These are phyloP conservation scores for Pteromalus puparum DNA, from an alignment of 1,140 invertebrate species.

Conservation along the genomic window DNA sequence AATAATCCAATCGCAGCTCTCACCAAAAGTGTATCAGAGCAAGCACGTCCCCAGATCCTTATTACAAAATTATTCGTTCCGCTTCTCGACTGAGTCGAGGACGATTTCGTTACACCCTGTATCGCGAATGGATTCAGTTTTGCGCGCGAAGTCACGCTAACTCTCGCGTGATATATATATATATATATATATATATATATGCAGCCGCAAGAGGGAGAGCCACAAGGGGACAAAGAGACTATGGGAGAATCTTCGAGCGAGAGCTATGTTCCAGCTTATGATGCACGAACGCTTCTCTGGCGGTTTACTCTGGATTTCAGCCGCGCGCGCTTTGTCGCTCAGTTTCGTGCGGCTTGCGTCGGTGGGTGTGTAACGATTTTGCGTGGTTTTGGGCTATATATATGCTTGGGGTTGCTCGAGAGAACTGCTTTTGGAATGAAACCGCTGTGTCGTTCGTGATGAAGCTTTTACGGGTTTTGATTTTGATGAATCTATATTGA, in stretches of 20 bases:
- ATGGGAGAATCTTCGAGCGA: background rate
- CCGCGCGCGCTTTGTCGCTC: background rate
- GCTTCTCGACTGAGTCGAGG: background rate
- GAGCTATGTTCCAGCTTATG: too few species aligned
- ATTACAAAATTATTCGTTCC: background rate
- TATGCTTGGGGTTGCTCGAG: background rate
- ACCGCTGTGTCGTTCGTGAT: background rate
- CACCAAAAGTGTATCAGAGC: too few species aligned
- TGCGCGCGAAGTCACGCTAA: background rate
- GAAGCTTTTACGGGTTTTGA: too few species aligned
- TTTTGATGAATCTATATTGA: too few species aligned
- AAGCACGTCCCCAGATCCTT: background rate
- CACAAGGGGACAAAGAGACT: slow-evolving; percentile 17
- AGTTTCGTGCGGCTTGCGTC: background rate
- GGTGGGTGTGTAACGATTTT: background rate
- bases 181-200: background rate
- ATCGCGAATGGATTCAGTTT: background rate
- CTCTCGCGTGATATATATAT: background rate
- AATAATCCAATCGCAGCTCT: too few species aligned
- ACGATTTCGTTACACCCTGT: slow-evolving; percentile 21
- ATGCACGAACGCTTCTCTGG: background rate
- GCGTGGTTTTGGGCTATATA: background rate
- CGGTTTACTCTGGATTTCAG: slow-evolving; percentile 33
- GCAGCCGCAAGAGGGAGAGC: background rate
- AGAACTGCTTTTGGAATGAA: background rate